These are phyloP conservation scores for Brachypteracias leptosomus DNA, from an alignment of 2,113 vertebrate genomes.

Conservation along the genomic window DNA sequence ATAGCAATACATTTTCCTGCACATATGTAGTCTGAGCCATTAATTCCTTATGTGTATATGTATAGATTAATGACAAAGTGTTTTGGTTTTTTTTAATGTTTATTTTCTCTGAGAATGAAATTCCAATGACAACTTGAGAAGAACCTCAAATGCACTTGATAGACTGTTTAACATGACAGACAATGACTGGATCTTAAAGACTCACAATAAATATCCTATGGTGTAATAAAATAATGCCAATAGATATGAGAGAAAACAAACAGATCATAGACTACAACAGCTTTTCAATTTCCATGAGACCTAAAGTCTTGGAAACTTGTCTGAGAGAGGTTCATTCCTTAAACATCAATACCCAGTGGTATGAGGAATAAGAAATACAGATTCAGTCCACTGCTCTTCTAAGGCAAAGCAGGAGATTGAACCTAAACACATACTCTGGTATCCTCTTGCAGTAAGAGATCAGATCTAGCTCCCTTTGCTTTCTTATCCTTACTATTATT, in stretches of 20 bases:
- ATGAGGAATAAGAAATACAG: neutral
- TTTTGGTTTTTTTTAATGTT: too few relatives aligned
- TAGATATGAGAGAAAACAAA: neutral
- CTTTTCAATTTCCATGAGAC: neutral
- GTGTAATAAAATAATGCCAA: neutral
- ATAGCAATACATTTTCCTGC: neutral
- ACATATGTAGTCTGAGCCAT: neutral
- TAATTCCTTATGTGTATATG: neutral
- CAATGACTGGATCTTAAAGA: neutral
- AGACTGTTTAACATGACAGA: neutral
- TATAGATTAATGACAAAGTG: neutral
- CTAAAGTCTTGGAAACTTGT: neutral
- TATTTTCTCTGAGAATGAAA: neutral
- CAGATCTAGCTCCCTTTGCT: too few relatives aligned
- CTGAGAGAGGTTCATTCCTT: neutral
- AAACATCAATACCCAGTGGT: neutral
- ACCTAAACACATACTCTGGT: too few relatives aligned
- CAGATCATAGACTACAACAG: neutral
- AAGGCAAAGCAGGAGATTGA: too few relatives aligned
- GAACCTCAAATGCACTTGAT: neutral
- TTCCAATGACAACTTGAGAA: neutral
- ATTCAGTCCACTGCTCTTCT: neutral
- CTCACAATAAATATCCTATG: neutral
- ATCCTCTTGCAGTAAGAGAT: too few relatives aligned
- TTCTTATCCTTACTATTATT: too few relatives aligned